A percentile compares a stretch with the other conserved stretches of the same genome.
Evolutionary conservation across 2,113 vertebrate genomes (phyloP).

Genomic region (Nycticryphes semicollaris): DNA sequence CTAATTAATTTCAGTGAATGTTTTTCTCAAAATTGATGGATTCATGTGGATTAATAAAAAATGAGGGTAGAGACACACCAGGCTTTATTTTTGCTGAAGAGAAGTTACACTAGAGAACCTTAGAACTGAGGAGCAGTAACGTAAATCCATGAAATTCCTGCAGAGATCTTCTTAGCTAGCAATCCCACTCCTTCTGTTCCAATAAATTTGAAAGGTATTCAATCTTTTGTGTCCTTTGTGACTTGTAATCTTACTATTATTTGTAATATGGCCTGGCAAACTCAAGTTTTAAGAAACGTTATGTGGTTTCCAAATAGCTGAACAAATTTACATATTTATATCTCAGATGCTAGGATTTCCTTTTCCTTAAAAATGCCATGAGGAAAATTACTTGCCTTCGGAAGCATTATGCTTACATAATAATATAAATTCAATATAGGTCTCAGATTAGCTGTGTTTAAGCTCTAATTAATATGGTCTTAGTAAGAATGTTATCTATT

Average conservation of each 20-base stretch:
- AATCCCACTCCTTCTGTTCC: neutral
- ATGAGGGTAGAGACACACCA: neutral
- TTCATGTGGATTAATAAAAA: neutral
- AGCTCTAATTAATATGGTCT: slow-evolving; percentile 48
- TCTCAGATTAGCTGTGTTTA: slow-evolving; percentile 48
- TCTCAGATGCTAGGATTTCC: neutral
- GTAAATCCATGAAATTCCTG: neutral
- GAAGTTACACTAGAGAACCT: neutral
- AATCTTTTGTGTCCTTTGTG: neutral
- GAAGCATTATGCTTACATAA: slow-evolving; percentile 18
- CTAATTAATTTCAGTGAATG: neutral
- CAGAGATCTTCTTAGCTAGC: neutral
- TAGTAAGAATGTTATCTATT: slow-evolving; percentile 50
- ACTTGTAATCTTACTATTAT: neutral
- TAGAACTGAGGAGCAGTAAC: neutral
- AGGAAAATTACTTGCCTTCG: neutral
- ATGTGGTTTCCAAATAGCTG: neutral
- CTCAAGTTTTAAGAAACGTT: neutral
- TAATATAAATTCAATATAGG: slow-evolving; percentile 42
- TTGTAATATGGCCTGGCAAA: neutral
- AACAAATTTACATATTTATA: neutral
- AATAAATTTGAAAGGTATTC: neutral
- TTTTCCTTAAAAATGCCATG: neutral
- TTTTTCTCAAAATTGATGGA: neutral
- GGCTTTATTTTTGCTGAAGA: neutral